phyloP scores from a whole-genome alignment of 2,797 vertebrate genomes.

The Notoglanidium macrostoma region DNA sequence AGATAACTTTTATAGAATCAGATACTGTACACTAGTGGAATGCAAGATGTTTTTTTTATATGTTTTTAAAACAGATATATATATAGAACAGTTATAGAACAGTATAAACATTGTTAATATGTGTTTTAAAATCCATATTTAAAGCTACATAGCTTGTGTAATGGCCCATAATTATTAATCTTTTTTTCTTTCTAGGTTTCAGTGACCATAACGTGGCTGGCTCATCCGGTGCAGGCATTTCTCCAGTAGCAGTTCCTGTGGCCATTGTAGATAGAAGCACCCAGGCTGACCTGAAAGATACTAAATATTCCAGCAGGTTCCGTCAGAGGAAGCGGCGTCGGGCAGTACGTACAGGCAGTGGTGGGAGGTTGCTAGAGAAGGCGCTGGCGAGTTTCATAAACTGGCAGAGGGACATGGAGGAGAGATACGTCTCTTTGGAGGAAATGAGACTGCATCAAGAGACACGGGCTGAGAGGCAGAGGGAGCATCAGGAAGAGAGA shows the following conservation, averaged over 20 bases:
- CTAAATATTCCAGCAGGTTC: conserved; percentile 35
- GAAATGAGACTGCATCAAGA: conserved; percentile 79
- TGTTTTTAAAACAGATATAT: not conserved
- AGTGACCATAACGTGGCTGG: conserved; percentile 76
- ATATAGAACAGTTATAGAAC: too few relatives aligned
- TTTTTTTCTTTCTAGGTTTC: conserved; percentile 70
- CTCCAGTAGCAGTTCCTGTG: conserved; percentile 61
- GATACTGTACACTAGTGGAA: too few relatives aligned
- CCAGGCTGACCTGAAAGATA: conserved; percentile 48
- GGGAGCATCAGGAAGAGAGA: conserved; percentile 80
- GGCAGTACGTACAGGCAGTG: conserved; percentile 63
- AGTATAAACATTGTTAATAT: not conserved
- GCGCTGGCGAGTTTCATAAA: conserved; percentile 76
- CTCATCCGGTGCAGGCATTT: conserved; percentile 64
- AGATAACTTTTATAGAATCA: not conserved
- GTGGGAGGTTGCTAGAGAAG: conserved; percentile 62
- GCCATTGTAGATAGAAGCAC: conserved; percentile 52
- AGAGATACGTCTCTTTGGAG: conserved; percentile 80
- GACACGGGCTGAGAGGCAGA: conserved; percentile 77
- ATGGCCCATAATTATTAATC: not conserved
- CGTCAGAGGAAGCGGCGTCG: conserved; percentile 76
- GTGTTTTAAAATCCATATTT: not conserved
- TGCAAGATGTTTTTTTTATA: not conserved
- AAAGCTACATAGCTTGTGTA: not conserved
- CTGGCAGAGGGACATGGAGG: conserved; percentile 74